phyloP scores from a whole-genome alignment of 2,797 vertebrate species.

The Centropyge bicolor region DNA sequence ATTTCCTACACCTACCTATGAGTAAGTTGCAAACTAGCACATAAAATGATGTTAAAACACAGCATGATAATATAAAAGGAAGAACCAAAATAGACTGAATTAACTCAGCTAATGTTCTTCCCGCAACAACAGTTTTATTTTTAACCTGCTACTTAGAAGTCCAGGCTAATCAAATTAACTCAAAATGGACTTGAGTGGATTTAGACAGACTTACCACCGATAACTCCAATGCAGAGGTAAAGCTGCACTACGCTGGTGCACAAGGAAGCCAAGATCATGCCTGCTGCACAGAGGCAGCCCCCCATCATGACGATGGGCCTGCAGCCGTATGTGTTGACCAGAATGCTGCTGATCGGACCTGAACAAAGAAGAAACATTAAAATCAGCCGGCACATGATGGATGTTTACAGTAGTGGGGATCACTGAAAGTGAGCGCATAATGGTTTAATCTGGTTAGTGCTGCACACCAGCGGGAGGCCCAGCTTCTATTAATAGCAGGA shows the following conservation, averaged over 20 bases:
- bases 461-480: constrained; percentile 20
- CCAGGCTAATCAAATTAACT: constrained; percentile 45
- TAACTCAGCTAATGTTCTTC: not conserved
- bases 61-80: not conserved
- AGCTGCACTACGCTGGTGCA: constrained; percentile 90
- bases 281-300: constrained; percentile 88
- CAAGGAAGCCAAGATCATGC: constrained; percentile 94
- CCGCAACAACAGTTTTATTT: constrained; percentile 28
- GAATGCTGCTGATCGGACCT: constrained; percentile 96
- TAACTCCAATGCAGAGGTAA: constrained; percentile 93
- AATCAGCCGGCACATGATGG: constrained; percentile 18
- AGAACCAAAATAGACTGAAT: not conserved
- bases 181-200: constrained; percentile 43
- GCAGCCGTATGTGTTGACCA: constrained; percentile 97
- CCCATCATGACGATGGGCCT: constrained; percentile 94
- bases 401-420: constrained; percentile 42
- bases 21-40: not conserved
- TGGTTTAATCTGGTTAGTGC: constrained; percentile 60
- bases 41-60: not conserved
- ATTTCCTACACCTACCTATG: not conserved
- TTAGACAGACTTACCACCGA: constrained; percentile 89
- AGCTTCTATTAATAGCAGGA: constrained; percentile 59
- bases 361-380: constrained; percentile 30
- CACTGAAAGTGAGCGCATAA: constrained; percentile 42
- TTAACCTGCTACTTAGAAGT: constrained; percentile 24